phyloP scores from a whole-genome alignment of 2,797 vertebrate genomes.

The Notolepis coatsorum region DNA sequence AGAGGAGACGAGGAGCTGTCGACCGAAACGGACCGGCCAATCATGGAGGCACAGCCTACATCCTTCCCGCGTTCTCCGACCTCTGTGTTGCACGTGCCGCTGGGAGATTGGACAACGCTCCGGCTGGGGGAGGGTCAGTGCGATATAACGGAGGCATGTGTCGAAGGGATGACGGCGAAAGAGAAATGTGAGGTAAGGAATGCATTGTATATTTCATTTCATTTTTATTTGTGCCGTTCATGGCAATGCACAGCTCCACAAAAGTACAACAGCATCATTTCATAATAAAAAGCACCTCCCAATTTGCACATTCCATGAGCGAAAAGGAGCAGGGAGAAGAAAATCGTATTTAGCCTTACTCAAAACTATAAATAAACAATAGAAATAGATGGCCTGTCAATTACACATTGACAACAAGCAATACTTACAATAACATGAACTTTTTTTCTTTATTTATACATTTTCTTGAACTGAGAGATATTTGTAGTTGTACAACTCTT shows the following conservation, averaged over 20 bases:
- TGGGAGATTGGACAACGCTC: constrained; percentile 78
- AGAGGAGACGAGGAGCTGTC: constrained; percentile 16
- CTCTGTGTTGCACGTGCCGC: constrained; percentile 76
- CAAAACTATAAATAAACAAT: no score
- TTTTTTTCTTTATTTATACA: no score
- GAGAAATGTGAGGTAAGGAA: constrained; percentile 82
- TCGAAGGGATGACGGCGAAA: constrained; percentile 87
- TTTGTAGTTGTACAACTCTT: no score
- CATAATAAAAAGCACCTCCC: no score
- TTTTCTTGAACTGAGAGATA: no score
- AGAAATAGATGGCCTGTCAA: no score
- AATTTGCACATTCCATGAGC: no score
- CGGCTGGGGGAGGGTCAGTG: constrained; percentile 86
- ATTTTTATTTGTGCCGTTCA: constrained; percentile 20
- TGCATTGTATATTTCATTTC: constrained; percentile 15
- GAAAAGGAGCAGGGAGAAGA: no score
- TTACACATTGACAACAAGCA: no score
- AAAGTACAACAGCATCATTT: neutral
- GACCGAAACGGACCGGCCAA: neutral
- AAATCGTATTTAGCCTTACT: no score
- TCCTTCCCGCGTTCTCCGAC: constrained; percentile 54
- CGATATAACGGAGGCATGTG: constrained; percentile 82
- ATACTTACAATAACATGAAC: no score
- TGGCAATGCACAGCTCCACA: neutral
- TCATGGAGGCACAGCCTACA: constrained; percentile 10